These are phyloP conservation scores for Hanleya hanleyi DNA, from an alignment of 2,888 invertebrate species.

Conservation along the genomic window DNA sequence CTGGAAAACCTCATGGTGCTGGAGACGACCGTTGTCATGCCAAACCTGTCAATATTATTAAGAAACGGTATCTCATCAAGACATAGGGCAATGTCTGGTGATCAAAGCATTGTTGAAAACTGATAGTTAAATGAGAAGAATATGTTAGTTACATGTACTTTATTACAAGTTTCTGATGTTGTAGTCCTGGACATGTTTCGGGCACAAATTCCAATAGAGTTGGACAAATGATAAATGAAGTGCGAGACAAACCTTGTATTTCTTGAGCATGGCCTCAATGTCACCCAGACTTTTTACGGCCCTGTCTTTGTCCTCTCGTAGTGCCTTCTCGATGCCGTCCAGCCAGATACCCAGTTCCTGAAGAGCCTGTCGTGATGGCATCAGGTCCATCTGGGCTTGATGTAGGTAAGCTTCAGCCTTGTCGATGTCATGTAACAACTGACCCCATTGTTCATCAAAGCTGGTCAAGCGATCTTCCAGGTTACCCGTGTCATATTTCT, in stretches of 20 bases:
- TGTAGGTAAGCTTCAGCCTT: constrained; percentile 64
- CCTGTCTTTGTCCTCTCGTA: constrained; percentile 54
- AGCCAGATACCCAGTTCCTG: constrained; percentile 67
- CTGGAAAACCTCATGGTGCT: too few relatives aligned
- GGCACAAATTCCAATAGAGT: too few relatives aligned
- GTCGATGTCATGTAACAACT: constrained; percentile 59
- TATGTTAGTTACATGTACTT: too few relatives aligned
- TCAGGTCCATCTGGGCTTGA: constrained; percentile 68
- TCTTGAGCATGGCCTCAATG: constrained; percentile 62
- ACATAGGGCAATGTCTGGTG: too few relatives aligned
- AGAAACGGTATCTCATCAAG: too few relatives aligned
- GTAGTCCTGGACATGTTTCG: too few relatives aligned
- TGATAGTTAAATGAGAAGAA: too few relatives aligned
- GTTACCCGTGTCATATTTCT: constrained; percentile 52
- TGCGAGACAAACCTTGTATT: constrained; percentile 69
- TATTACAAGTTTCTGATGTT: too few relatives aligned
- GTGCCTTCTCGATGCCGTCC: constrained; percentile 53
- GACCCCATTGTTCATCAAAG: constrained; percentile 64
- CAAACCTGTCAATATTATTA: too few relatives aligned
- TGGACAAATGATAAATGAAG: background rate
- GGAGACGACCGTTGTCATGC: too few relatives aligned
- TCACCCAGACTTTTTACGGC: constrained; percentile 57
- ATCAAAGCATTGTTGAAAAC: too few relatives aligned
- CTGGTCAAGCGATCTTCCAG: constrained; percentile 50
- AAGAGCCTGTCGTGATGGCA: constrained; percentile 70